These are phyloP conservation scores for Australoheros facetus DNA, from an alignment of 2,797 vertebrate species.

Conservation along the genomic window DNA sequence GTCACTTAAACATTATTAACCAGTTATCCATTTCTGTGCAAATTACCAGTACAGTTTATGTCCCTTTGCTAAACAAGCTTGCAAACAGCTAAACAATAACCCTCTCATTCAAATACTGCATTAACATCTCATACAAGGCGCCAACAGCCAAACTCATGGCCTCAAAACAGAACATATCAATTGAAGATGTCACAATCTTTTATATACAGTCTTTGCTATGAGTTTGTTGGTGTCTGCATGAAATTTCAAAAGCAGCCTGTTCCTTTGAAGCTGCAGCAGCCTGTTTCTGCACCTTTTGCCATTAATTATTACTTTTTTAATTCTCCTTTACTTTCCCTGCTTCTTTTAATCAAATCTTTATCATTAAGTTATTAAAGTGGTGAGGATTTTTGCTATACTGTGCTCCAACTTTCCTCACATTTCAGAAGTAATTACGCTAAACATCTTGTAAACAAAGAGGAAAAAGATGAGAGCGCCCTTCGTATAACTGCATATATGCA, in stretches of 20 bases:
- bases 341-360: background rate
- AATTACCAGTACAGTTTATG: no score
- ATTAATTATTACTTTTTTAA: background rate
- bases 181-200: background rate
- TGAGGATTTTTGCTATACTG: conserved; percentile 3
- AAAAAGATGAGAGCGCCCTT: conserved; percentile 3
- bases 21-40: no score
- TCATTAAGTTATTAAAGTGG: conserved; percentile 10
- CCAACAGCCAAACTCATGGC: background rate
- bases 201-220: background rate
- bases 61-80: background rate
- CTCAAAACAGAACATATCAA: background rate
- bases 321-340: background rate
- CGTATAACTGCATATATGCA: conserved; percentile 24
- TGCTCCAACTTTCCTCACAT: conserved; percentile 11
- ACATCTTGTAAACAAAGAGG: conserved; percentile 24
- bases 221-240: background rate
- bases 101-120: no score
- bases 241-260: background rate
- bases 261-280: no score
- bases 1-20: no score
- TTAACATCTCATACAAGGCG: no score
- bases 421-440: conserved; percentile 41
- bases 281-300: no score
- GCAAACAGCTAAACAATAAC: no score